These are phyloP conservation scores for Lomographa bimaculata DNA, from an alignment of 2,888 invertebrate species.

Conservation along the genomic window DNA sequence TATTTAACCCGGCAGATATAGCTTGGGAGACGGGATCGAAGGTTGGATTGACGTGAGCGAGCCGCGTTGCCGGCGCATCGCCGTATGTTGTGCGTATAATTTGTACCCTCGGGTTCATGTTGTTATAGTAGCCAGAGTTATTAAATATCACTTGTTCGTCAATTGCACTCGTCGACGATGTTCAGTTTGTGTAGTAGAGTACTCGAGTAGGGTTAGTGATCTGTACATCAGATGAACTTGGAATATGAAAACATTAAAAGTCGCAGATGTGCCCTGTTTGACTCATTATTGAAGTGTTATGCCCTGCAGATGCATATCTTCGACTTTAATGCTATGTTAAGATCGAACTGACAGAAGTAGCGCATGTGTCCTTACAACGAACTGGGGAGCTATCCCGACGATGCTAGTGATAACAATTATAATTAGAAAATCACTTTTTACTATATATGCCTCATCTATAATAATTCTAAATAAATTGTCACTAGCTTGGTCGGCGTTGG, in stretches of 20 bases:
- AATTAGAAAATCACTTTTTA: slow-evolving; percentile 1
- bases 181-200: slow-evolving; percentile 68
- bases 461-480: slow-evolving; percentile 17
- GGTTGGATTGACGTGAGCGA: slow-evolving; percentile 20
- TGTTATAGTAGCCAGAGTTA: slow-evolving; percentile 77
- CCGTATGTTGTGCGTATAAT: slow-evolving; percentile 61
- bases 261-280: slow-evolving; percentile 45
- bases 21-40: no score
- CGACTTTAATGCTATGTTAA: slow-evolving; percentile 41
- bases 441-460: slow-evolving; percentile 2
- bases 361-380: slow-evolving; percentile 47
- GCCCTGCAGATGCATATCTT: slow-evolving; percentile 39
- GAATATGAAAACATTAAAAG: slow-evolving; percentile 36
- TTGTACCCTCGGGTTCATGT: slow-evolving; percentile 69
- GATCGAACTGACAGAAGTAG: slow-evolving; percentile 44
- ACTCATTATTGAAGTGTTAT: slow-evolving; percentile 17
- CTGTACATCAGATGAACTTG: slow-evolving; percentile 42
- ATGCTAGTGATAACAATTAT: slow-evolving; percentile 34
- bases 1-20: no score
- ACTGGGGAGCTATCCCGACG: slow-evolving; percentile 28
- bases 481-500: slow-evolving; percentile 1
- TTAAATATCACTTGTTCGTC: slow-evolving; percentile 82
- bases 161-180: slow-evolving; percentile 79
- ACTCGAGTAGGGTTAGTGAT: slow-evolving; percentile 57
- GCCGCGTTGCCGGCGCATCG: slow-evolving; percentile 35